These are phyloP conservation scores for Myotis daubentonii DNA, from an alignment of 2,797 vertebrate species.

Conservation along the genomic window DNA sequence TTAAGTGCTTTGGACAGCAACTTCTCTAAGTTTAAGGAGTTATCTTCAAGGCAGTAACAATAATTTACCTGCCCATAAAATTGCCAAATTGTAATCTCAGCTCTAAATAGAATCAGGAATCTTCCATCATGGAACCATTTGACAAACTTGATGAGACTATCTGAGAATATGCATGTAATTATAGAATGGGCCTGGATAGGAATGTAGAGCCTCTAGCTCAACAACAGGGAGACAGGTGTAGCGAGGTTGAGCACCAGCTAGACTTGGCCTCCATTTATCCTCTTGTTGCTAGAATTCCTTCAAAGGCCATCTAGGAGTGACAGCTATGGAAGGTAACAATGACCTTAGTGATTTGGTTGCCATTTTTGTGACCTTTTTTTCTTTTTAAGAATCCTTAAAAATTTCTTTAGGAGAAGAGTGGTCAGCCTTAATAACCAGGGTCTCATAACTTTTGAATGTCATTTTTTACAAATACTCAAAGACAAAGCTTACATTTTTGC, in stretches of 20 bases:
- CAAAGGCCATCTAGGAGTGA: background rate
- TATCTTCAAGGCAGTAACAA: background rate
- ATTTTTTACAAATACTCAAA: conserved; percentile 22
- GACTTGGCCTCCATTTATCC: background rate
- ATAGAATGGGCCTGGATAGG: background rate
- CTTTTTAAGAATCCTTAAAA: background rate
- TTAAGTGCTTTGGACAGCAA: background rate
- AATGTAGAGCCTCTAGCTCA: background rate
- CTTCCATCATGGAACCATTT: background rate
- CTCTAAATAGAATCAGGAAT: background rate
- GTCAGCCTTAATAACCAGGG: background rate
- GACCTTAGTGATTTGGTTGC: background rate
- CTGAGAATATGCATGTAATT: background rate
- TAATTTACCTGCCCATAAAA: conserved; percentile 7
- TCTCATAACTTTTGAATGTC: conserved; percentile 29
- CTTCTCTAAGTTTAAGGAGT: conserved; percentile 29
- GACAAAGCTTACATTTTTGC: background rate
- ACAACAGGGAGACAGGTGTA: background rate
- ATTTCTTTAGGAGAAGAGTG: conserved; percentile 34
- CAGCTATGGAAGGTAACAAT: background rate
- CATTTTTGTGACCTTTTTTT: background rate
- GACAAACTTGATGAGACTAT: background rate
- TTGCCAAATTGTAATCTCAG: conserved; percentile 3
- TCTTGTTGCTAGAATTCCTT: background rate
- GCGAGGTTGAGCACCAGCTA: background rate